A percentile compares a stretch with the other conserved stretches of the same genome.
Evolutionary conservation across 2,113 vertebrate species (phyloP).

Genomic region (Psittacula cyanocephala): DNA sequence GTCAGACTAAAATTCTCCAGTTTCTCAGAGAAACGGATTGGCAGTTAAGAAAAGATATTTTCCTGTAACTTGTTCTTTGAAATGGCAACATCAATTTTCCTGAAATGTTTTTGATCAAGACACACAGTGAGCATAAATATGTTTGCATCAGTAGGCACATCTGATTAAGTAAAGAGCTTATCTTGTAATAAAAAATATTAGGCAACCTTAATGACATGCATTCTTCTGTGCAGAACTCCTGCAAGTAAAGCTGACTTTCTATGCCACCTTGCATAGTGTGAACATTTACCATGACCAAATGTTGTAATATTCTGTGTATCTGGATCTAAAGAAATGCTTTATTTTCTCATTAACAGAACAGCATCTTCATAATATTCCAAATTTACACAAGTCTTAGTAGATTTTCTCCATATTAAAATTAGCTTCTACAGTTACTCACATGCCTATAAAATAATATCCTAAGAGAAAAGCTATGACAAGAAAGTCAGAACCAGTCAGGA

Average conservation of each 20-base stretch:
- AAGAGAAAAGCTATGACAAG: background rate
- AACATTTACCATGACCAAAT: background rate
- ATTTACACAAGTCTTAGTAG: background rate
- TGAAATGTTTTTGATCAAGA: background rate
- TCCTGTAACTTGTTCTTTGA: background rate
- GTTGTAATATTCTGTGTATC: background rate
- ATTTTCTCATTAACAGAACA: background rate
- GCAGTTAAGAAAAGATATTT: background rate
- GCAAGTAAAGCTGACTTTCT: background rate
- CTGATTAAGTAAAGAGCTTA: background rate
- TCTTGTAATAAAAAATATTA: background rate
- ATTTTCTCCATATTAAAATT: background rate
- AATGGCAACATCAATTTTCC: background rate
- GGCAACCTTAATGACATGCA: background rate
- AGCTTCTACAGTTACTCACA: background rate
- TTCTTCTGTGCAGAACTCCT: background rate
- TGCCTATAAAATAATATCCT: background rate
- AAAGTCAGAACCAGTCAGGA: background rate
- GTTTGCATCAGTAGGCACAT: background rate
- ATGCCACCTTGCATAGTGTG: accelerated
- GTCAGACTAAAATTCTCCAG: background rate
- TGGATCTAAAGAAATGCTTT: background rate
- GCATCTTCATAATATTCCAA: too few relatives aligned
- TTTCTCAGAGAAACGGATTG: background rate
- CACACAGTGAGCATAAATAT: background rate